Conservation (phyloP, 1,140 invertebrate species). For the Charaxes varanes region DNA sequence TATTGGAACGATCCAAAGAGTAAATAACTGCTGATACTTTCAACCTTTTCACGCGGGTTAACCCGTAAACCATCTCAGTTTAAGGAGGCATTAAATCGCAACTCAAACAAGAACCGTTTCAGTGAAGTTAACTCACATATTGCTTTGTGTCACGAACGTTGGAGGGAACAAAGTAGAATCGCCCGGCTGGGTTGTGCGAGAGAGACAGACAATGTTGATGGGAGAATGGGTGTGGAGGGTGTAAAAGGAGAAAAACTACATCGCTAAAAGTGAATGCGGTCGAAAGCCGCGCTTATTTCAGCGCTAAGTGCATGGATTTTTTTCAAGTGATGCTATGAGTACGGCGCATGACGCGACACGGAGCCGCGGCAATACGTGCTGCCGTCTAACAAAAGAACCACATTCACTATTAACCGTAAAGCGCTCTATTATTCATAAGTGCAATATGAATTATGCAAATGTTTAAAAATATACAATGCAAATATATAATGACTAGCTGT, state of each 20-base stretch:
- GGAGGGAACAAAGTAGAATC: constrained; percentile 54
- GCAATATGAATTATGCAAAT: background rate
- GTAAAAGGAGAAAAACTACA: constrained; percentile 73
- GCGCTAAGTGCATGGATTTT: constrained; percentile 72
- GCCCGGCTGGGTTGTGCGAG: constrained; percentile 39
- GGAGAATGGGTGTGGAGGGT: constrained; percentile 64
- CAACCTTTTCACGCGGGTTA: constrained; percentile 65
- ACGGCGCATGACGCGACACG: constrained; percentile 25
- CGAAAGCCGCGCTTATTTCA: constrained; percentile 71
- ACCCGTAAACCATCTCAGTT: constrained; percentile 72
- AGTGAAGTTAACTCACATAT: constrained; percentile 72
- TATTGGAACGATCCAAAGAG: constrained; percentile 61
- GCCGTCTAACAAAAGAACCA: constrained; percentile 15
- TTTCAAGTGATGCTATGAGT: constrained; percentile 64
- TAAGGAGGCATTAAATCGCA: constrained; percentile 73
- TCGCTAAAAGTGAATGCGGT: constrained; percentile 73
- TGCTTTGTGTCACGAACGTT: constrained; percentile 72
- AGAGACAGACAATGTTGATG: constrained; percentile 47
- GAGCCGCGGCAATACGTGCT: constrained; percentile 12
- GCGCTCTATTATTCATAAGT: constrained; percentile 7
- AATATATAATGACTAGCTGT: no score
- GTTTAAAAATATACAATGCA: background rate
- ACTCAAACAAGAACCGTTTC: constrained; percentile 72
- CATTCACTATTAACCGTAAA: constrained; percentile 14
- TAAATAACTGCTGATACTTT: constrained; percentile 61